Conservation (phyloP, 2,113 vertebrate genomes). For the Nicator chloris region DNA sequence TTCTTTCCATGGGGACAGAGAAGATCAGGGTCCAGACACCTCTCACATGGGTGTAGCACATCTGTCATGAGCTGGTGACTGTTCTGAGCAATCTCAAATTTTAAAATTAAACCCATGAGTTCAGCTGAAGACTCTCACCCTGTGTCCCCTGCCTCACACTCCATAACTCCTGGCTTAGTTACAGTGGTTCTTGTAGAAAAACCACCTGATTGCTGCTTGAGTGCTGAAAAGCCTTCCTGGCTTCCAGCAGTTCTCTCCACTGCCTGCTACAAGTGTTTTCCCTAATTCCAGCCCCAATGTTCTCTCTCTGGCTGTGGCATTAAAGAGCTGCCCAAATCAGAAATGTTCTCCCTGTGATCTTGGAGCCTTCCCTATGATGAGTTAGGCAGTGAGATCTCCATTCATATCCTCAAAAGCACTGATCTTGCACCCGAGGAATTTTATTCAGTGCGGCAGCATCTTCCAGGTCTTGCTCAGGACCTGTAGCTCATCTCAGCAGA, state of each 20-base stretch:
- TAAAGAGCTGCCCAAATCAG: not conserved
- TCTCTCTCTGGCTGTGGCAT: not conserved
- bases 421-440: not conserved
- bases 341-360: not conserved
- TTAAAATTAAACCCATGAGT: not conserved
- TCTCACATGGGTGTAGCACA: not conserved
- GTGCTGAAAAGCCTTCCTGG: not conserved
- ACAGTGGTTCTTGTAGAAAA: not conserved
- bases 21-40: not conserved
- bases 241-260: not conserved
- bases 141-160: not conserved
- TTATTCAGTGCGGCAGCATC: not conserved
- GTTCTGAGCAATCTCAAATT: not conserved
- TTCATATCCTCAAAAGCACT: not conserved
- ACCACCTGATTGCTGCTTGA: not conserved
- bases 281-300: not conserved
- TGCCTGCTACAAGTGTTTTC: not conserved
- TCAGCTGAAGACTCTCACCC: not conserved
- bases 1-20: not conserved
- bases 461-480: not conserved
- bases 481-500: not conserved
- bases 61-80: not conserved
- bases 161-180: not conserved
- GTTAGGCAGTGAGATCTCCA: not conserved
- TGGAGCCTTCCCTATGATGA: not conserved